Evolutionary conservation across 2,888 invertebrate species (phyloP), one percentile per base, ranked within the genome.

Genomic region (Steinernema carpocapsae): DNA sequence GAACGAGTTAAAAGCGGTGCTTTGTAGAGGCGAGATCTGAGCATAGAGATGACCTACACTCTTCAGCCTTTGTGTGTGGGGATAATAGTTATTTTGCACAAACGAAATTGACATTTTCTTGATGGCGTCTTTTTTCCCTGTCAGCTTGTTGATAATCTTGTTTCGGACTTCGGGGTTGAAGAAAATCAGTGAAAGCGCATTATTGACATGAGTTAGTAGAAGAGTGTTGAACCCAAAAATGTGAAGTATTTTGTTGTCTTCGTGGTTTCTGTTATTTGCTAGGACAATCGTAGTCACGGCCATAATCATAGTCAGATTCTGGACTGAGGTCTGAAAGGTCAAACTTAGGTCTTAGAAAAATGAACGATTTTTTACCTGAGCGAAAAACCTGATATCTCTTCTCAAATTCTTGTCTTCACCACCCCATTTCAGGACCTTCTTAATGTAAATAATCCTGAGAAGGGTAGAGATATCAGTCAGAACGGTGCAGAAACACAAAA

Each of bases 101-200:
- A n/a, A n/a, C n/a, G n/a, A n/a, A n/a, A n/a, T n/a, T n/a, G n/a
- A n/a, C n/a, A n/a, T n/a, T n/a, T n/a, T n/a, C n/a, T n/a, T n/a
- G n/a, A n/a, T n/a, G n/a, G n/a, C n/a, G n/a, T n/a, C n/a, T n/a
- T n/a, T n/a, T n/a, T n/a, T n/a, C n/a, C n/a, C n/a, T n/a, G n/a
- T n/a, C n/a, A n/a, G n/a, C n/a, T n/a, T n/a, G n/a, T n/a, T n/a
- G n/a, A n/a, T n/a, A n/a, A n/a, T n/a, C n/a, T n/a, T n/a, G n/a
- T 17, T 1, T 4, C 64, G 29, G 17, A 64, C 64, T 64, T 64
- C 64, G 1, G 64, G 64, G 14, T 64, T 64, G 37, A 64, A 64
- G 64, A 64, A 64, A 6, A 64, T 64, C 37, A 64, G n/a, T 32
- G 64, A 64, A 1, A 64, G 32, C 64, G 64, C 64, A n/a, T 64